Evolutionary conservation across 2,797 vertebrate species (phyloP).

Genomic region (Lindbergichthys nudifrons): DNA sequence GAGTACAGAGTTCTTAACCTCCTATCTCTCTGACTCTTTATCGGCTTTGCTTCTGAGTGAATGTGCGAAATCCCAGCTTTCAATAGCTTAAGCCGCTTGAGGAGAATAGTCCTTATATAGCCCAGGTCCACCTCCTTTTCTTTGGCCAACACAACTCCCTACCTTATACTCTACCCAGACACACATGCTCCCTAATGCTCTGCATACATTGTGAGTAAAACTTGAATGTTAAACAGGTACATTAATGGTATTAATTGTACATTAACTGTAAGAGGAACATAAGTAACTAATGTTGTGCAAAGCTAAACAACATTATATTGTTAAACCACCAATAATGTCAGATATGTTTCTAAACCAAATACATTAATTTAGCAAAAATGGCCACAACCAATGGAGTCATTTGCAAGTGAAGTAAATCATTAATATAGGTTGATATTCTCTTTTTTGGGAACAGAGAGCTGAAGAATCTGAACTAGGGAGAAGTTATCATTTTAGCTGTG

Average conservation of each 20-base stretch:
- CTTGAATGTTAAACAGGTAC: not conserved
- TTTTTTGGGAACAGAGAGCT: not conserved
- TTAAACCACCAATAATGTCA: not conserved
- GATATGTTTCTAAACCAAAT: not conserved
- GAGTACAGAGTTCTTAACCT: conserved; percentile 60
- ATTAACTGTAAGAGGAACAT: not conserved
- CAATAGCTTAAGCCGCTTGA: conserved; percentile 69
- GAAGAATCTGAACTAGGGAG: not conserved
- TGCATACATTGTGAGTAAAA: conserved; percentile 2
- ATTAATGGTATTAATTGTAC: not conserved
- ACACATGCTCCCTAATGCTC: conserved; percentile 12
- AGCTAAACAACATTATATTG: not conserved
- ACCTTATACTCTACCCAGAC: conserved; percentile 4
- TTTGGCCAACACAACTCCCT: conserved; percentile 23
- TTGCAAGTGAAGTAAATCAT: not conserved
- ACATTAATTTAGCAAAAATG: not conserved
- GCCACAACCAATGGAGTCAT: not conserved
- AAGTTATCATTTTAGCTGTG: not conserved
- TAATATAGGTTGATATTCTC: not conserved
- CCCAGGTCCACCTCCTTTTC: conserved; percentile 46
- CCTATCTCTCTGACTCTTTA: conserved; percentile 86
- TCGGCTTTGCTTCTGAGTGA: conserved; percentile 76
- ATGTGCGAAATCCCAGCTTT: conserved; percentile 73
- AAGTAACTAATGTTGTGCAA: not conserved
- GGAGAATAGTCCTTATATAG: conserved; percentile 59